Percentiles rank a stretch among this genome's conserved stretches.
phyloP scores from a whole-genome alignment of 2,888 invertebrate species.

The Oxycera nigricornis region DNA sequence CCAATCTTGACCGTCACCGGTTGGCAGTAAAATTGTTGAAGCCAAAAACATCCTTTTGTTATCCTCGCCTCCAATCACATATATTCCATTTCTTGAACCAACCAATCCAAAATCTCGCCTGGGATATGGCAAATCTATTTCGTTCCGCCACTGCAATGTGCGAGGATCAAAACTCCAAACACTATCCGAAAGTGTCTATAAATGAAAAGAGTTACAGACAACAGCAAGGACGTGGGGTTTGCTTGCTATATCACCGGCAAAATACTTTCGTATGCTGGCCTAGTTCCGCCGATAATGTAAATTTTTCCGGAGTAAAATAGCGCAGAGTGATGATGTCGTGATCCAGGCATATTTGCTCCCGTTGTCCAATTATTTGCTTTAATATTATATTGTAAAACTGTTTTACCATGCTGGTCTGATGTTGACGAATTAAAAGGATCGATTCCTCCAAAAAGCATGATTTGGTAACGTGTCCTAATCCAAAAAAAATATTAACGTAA shows the following conservation, averaged over 20 bases:
- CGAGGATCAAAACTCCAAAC: slow-evolving; percentile 76
- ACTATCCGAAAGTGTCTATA: slow-evolving; percentile 62
- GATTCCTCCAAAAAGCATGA: slow-evolving; percentile 74
- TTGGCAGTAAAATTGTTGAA: slow-evolving; percentile 51
- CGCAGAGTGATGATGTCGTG: slow-evolving; percentile 73
- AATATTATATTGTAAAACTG: slow-evolving; percentile 68
- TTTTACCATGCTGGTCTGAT: slow-evolving; percentile 67
- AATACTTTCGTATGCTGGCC: slow-evolving; percentile 47
- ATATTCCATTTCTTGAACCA: slow-evolving; percentile 71
- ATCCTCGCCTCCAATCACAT: slow-evolving; percentile 74
- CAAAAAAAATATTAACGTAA: not conserved
- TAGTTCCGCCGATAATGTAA: slow-evolving; percentile 70
- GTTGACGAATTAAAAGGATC: slow-evolving; percentile 70
- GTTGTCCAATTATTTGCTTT: slow-evolving; percentile 71
- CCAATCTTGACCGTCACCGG: slow-evolving; percentile 49
- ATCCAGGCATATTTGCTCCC: slow-evolving; percentile 73
- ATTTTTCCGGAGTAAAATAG: slow-evolving; percentile 70
- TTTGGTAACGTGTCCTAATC: slow-evolving; percentile 41
- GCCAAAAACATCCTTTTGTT: slow-evolving; percentile 62
- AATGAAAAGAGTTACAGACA: not conserved
- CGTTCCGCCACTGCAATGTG: slow-evolving; percentile 70
- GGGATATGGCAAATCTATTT: slow-evolving; percentile 67
- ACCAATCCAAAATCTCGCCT: slow-evolving; percentile 75
- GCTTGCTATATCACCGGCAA: slow-evolving; percentile 34
- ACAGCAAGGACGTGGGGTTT: not conserved